Percentiles rank a stretch among this genome's conserved stretches.
phyloP scores from a whole-genome alignment of 2,888 invertebrate genomes.

The Nemotelus pantherinus region DNA sequence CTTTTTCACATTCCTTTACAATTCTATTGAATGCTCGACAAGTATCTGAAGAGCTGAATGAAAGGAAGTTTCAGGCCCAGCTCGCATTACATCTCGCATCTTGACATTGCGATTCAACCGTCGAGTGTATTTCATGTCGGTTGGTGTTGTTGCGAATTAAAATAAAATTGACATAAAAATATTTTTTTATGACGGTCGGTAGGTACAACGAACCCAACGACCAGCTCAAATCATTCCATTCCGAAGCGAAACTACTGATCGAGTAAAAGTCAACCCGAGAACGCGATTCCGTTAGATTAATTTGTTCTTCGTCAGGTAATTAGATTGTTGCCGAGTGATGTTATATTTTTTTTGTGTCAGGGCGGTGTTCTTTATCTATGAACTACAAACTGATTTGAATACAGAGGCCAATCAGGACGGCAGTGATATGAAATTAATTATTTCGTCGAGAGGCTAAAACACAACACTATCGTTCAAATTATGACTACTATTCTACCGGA shows the following conservation, averaged over 20 bases:
- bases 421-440: conserved; percentile 9
- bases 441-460: neutral
- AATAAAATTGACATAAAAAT: conserved; percentile 1
- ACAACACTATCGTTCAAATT: neutral
- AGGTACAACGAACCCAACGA: neutral
- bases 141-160: neutral
- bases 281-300: conserved; percentile 11
- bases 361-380: neutral
- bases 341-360: neutral
- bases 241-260: neutral
- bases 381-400: neutral
- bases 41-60: no score
- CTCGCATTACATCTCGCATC: no score
- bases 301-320: neutral
- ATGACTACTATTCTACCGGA: neutral
- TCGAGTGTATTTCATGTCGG: neutral
- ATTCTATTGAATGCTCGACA: no score
- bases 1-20: no score
- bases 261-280: neutral
- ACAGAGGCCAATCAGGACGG: neutral
- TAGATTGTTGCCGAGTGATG: neutral
- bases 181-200: neutral
- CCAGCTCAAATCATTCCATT: neutral
- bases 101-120: no score
- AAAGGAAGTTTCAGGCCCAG: no score